Evolutionary conservation across 2,888 invertebrate genomes (phyloP).

Genomic region (Lordiphosa andalusiaca): DNA sequence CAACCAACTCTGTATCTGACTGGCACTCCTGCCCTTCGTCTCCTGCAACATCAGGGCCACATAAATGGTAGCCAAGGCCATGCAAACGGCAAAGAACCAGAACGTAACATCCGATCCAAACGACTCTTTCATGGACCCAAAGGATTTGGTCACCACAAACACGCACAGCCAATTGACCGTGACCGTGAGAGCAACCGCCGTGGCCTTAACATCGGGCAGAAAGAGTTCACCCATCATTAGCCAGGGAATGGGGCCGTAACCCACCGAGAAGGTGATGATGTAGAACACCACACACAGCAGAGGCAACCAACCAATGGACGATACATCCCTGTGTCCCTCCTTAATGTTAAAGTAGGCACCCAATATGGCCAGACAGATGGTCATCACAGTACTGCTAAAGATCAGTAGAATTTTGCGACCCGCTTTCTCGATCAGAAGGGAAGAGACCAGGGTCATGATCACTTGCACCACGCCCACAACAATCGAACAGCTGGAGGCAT

Average conservation of each 20-base stretch:
- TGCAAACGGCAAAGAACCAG: conserved; percentile 88
- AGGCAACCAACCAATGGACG: conserved; percentile 86
- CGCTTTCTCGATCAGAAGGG: conserved; percentile 88
- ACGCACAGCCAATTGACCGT: conserved; percentile 89
- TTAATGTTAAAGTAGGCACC: conserved; percentile 88
- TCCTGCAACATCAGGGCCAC: conserved; percentile 87
- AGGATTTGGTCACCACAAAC: conserved; percentile 86
- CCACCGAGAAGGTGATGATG: conserved; percentile 85
- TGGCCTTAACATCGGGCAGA: conserved; percentile 85
- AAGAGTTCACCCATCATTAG: conserved; percentile 90
- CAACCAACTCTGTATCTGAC: conserved; percentile 87
- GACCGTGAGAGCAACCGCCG: conserved; percentile 88
- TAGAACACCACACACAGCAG: conserved; percentile 84
- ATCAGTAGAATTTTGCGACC: conserved; percentile 90
- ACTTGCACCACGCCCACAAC: conserved; percentile 91
- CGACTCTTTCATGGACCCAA: conserved; percentile 83
- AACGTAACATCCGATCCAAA: conserved; percentile 85
- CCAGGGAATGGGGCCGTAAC: conserved; percentile 92
- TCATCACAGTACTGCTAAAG: conserved; percentile 88
- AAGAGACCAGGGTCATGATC: conserved; percentile 85
- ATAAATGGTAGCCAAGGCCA: conserved; percentile 85
- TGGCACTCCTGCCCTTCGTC: conserved; percentile 90
- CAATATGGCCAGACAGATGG: conserved; percentile 85
- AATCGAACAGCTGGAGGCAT: conserved; percentile 87
- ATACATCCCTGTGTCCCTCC: conserved; percentile 81